phyloP scores from a whole-genome alignment of 2,888 invertebrate species.

The Allacma fusca region DNA sequence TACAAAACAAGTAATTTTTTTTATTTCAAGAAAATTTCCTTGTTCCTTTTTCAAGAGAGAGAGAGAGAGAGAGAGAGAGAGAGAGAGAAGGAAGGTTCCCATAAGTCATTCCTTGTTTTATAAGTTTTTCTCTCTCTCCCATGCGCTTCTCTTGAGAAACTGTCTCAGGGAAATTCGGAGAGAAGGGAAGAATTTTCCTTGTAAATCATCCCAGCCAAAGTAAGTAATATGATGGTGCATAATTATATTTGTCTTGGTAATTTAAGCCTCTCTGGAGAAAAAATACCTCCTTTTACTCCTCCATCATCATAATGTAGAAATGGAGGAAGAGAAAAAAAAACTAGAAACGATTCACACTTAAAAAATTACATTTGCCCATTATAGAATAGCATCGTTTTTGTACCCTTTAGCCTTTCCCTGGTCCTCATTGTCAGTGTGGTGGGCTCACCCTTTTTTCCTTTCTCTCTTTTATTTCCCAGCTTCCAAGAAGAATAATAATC shows the following conservation, averaged over 20 bases:
- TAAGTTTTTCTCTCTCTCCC: constrained; percentile 12
- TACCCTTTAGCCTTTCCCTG: constrained; percentile 10
- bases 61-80: too few relatives aligned
- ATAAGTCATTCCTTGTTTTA: constrained; percentile 14
- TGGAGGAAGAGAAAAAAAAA: not conserved
- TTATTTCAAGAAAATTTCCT: not conserved
- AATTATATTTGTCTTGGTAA: constrained; percentile 22
- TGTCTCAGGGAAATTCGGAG: constrained; percentile 38
- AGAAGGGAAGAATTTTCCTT: constrained; percentile 46
- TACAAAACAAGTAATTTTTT: not conserved
- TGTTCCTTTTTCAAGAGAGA: too few relatives aligned
- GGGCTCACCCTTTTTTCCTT: not conserved
- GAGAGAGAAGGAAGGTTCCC: not conserved
- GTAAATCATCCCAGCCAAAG: constrained; percentile 49
- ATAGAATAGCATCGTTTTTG: not conserved
- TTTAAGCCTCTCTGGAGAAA: not conserved
- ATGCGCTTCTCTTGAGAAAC: not conserved
- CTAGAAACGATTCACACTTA: constrained; percentile 8
- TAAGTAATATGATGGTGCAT: constrained; percentile 15
- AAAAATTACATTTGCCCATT: constrained; percentile 19
- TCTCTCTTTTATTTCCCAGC: not conserved
- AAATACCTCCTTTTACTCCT: not conserved
- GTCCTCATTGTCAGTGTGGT: not conserved
- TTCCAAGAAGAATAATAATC: constrained; percentile 17
- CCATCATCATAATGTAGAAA: not conserved